Percentiles rank a stretch among this genome's conserved stretches.
Evolutionary conservation across 2,113 vertebrate species (phyloP).

Genomic region (Dasyurus viverrinus): DNA sequence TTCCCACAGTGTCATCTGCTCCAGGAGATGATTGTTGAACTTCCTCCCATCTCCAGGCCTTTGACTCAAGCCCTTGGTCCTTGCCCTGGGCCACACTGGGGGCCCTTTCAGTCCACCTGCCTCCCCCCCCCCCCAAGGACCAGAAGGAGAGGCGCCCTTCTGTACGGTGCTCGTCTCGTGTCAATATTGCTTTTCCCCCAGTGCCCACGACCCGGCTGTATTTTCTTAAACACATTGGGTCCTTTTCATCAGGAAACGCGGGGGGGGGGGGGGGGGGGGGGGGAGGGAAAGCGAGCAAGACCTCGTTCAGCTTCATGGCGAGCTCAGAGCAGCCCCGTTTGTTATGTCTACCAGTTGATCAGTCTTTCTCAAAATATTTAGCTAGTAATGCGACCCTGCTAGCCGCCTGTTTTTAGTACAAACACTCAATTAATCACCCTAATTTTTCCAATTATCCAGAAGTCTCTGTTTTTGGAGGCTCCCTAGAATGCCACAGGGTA

Average conservation of each 20-base stretch:
- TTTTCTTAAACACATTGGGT: background rate
- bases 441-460: slow-evolving; percentile 89
- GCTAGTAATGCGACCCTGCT: slow-evolving; percentile 88
- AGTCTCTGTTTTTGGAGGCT: slow-evolving; percentile 80
- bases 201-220: slow-evolving; percentile 73
- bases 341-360: slow-evolving; percentile 85
- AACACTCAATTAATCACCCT: slow-evolving; percentile 93
- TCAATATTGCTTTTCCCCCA: slow-evolving; percentile 81
- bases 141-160: slow-evolving; percentile 77
- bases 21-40: background rate
- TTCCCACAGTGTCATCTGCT: background rate
- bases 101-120: slow-evolving; percentile 49
- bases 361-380: slow-evolving; percentile 89
- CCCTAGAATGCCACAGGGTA: background rate
- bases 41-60: background rate
- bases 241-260: background rate
- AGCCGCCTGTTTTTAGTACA: slow-evolving; percentile 92
- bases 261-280: too few species aligned
- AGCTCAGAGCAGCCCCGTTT: slow-evolving; percentile 72
- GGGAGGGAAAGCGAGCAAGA: background rate
- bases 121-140: slow-evolving; percentile 59
- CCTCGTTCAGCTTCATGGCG: slow-evolving; percentile 65
- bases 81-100: slow-evolving; percentile 60
- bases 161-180: slow-evolving; percentile 72
- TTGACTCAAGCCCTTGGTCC: background rate